Evolutionary conservation across 53 echinoderm and acorn worm genomes (phyloP).

Genomic region (Actinopyga echinites): DNA sequence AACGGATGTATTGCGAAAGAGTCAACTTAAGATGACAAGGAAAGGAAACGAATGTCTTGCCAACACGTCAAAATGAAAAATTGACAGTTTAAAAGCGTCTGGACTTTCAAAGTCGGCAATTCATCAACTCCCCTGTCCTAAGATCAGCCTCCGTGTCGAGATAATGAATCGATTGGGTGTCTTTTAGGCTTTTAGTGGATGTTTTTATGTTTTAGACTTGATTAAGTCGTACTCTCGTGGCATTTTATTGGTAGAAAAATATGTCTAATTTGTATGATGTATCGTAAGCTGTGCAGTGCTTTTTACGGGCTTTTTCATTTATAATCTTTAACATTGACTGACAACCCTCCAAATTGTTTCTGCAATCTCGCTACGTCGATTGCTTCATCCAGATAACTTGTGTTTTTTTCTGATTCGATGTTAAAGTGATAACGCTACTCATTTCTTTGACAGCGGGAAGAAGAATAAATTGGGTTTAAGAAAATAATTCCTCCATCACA

Average conservation of each 20-base stretch:
- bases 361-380: slow-evolving; percentile 14
- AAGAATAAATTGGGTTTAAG: no score
- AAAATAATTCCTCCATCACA: no score
- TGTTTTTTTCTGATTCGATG: not conserved
- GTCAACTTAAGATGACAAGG: not conserved
- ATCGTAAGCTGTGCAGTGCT: slow-evolving; percentile 19
- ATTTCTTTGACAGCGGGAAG: no score
- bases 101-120: slow-evolving; percentile 43
- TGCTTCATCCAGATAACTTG: no score
- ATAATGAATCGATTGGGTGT: slow-evolving; percentile 43
- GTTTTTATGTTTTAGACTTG: slow-evolving; percentile 43
- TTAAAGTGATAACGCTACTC: slow-evolving; percentile 6
- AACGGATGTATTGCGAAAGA: no score
- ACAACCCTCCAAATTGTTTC: slow-evolving; percentile 36
- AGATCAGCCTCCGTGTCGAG: slow-evolving; percentile 32
- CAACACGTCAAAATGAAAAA: slow-evolving; percentile 42
- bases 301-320: slow-evolving; percentile 40
- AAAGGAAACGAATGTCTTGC: not conserved
- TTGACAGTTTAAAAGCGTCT: slow-evolving; percentile 43
- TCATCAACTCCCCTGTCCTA: slow-evolving; percentile 37
- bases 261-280: slow-evolving; percentile 40
- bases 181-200: slow-evolving; percentile 37
- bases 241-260: slow-evolving; percentile 35
- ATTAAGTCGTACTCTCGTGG: slow-evolving; percentile 35
- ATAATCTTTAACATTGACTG: slow-evolving; percentile 31